Evolutionary conservation across 2,113 vertebrate species (phyloP).

Genomic region (Pomatorhinus ruficollis): DNA sequence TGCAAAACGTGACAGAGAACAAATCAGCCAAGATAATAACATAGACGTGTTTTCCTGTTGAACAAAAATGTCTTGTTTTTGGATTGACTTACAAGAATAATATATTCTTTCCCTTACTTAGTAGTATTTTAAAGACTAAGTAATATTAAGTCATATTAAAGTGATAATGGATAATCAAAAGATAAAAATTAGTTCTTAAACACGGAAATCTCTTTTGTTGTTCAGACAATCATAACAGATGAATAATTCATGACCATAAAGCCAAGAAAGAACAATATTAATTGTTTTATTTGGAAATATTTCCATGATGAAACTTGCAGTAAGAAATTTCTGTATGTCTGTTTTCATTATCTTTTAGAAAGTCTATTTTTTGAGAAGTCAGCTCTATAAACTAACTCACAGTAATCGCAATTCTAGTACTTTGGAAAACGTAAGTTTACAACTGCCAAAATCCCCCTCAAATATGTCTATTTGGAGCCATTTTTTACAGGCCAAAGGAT

Average conservation of each 20-base stretch:
- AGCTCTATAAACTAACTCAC: background rate
- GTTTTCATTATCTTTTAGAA: background rate
- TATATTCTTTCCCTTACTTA: background rate
- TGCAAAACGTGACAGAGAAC: background rate
- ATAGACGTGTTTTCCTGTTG: background rate
- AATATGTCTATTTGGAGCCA: background rate
- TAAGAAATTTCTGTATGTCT: background rate
- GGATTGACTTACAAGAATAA: background rate
- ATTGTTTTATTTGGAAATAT: background rate
- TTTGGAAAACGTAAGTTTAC: background rate
- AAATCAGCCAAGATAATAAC: background rate
- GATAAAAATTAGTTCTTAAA: background rate
- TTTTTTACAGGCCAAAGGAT: background rate
- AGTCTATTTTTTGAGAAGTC: background rate
- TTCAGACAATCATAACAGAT: background rate
- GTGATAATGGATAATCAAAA: background rate
- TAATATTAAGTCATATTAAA: background rate
- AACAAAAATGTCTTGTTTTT: background rate
- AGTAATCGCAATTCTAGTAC: background rate
- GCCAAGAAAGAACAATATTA: background rate
- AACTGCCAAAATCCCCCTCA: background rate
- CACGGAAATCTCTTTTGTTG: background rate
- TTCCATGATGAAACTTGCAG: background rate
- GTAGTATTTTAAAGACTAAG: background rate
- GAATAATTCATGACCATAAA: background rate